Conservation (phyloP, 2,113 vertebrate genomes). For the Neopipo cinnamomea region DNA sequence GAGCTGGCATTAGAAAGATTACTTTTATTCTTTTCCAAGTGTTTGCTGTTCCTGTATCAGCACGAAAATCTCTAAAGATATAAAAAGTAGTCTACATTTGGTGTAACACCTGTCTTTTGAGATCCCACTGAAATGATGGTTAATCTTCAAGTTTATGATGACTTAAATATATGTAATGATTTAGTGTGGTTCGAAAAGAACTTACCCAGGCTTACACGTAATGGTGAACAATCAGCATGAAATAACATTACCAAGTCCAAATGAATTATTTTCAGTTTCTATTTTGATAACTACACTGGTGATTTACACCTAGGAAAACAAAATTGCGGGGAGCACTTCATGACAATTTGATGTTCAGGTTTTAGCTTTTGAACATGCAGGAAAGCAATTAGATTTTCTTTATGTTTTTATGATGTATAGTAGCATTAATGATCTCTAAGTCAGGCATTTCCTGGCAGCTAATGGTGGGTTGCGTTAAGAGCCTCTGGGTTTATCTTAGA, state of each 20-base stretch:
- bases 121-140: neutral
- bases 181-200: neutral
- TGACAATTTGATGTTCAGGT: conserved; percentile 44
- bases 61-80: neutral
- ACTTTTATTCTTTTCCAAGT: neutral
- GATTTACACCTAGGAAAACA: conserved; percentile 14
- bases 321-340: neutral
- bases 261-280: conserved; percentile 21
- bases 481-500: conserved; percentile 35
- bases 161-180: neutral
- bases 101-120: neutral
- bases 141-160: neutral
- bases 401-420: conserved; percentile 61
- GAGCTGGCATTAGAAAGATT: neutral
- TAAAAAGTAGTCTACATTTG: neutral
- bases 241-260: neutral
- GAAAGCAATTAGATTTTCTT: conserved; percentile 41
- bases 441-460: conserved; percentile 53
- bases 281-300: neutral
- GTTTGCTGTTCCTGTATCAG: neutral
- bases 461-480: conserved; percentile 44
- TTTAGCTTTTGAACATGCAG: conserved; percentile 22
- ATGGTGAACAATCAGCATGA: neutral
- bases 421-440: conserved; percentile 56
- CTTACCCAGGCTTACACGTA: neutral